A percentile compares a stretch with the other conserved stretches of the same genome.
These are phyloP conservation scores for Microchrysa polita DNA, from an alignment of 2,888 invertebrate genomes.

Conservation along the genomic window DNA sequence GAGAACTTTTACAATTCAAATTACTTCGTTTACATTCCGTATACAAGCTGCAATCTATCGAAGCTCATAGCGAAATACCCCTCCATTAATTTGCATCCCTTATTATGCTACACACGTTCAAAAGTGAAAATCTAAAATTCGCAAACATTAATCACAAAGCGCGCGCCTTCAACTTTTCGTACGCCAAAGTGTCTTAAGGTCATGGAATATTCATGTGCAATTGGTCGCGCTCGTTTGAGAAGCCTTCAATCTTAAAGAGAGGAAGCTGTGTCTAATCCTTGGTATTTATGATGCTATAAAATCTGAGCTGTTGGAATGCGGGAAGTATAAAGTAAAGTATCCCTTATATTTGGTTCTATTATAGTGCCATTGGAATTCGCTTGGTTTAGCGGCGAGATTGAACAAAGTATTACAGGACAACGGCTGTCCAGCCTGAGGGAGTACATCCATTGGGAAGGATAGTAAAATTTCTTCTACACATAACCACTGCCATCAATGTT, in stretches of 20 bases:
- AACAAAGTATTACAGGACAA: too few relatives aligned
- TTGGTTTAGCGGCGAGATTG: too few relatives aligned
- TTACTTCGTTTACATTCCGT: slow-evolving; percentile 15
- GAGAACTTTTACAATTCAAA: not conserved
- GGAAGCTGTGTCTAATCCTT: slow-evolving; percentile 27
- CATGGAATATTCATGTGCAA: slow-evolving; percentile 43
- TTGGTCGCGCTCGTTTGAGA: not conserved
- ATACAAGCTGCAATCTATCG: not conserved
- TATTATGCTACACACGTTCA: slow-evolving; percentile 20
- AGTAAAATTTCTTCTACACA: too few relatives aligned
- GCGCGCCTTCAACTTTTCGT: slow-evolving; percentile 37
- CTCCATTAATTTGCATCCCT: slow-evolving; percentile 8
- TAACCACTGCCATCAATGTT: too few relatives aligned
- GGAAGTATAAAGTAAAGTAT: slow-evolving; percentile 8
- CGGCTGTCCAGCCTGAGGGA: too few relatives aligned
- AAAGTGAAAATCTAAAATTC: slow-evolving; percentile 27
- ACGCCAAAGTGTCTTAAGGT: slow-evolving; percentile 40
- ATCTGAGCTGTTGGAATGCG: slow-evolving; percentile 27
- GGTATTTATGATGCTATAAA: slow-evolving; percentile 39
- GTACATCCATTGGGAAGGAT: too few relatives aligned
- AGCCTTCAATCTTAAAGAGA: not conserved
- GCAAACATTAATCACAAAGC: slow-evolving; percentile 39
- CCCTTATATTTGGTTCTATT: slow-evolving; percentile 17
- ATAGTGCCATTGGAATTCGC: slow-evolving; percentile 19
- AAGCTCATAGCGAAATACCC: not conserved